Evolutionary conservation across 1,140 invertebrate species (phyloP).

Genomic region (Leptinotarsa undecemlineata): DNA sequence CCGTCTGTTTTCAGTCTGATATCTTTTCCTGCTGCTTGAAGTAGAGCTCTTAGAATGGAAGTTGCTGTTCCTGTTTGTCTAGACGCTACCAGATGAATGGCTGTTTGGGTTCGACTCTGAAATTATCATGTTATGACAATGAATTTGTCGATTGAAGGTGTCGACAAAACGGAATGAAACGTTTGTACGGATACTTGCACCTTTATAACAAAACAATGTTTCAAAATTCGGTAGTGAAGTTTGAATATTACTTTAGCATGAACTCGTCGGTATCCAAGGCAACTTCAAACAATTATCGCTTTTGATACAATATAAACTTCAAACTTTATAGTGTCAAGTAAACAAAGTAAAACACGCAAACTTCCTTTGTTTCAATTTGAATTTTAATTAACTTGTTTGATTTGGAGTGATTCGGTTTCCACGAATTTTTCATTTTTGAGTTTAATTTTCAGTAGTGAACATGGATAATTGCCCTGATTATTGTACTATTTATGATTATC

Average conservation of each 20-base stretch:
- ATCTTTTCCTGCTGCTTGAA: constrained; percentile 84
- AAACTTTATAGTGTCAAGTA: constrained; percentile 11
- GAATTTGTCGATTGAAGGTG: neutral
- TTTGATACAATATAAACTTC: constrained; percentile 15
- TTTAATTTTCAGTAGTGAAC: neutral
- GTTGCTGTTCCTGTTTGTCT: constrained; percentile 87
- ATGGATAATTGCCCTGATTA: too few species aligned
- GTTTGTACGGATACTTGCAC: neutral
- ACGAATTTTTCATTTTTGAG: neutral
- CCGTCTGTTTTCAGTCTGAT: constrained; percentile 82
- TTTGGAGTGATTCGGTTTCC: neutral
- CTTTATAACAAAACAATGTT: neutral
- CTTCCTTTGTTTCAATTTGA: neutral
- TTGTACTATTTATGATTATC: too few species aligned
- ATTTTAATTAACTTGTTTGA: constrained; percentile 1
- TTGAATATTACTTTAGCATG: neutral
- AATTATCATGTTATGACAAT: neutral
- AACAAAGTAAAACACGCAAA: neutral
- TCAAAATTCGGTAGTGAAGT: neutral
- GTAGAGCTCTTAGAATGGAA: constrained; percentile 81
- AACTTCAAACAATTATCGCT: constrained; percentile 21
- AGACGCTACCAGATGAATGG: constrained; percentile 88
- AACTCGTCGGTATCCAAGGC: constrained; percentile 4
- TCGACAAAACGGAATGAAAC: neutral
- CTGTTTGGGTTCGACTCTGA: constrained; percentile 80